Percentiles rank a stretch among this genome's conserved stretches.
These are phyloP conservation scores for Rhopalosiphum padi DNA, from an alignment of 1,140 invertebrate species.

Conservation along the genomic window DNA sequence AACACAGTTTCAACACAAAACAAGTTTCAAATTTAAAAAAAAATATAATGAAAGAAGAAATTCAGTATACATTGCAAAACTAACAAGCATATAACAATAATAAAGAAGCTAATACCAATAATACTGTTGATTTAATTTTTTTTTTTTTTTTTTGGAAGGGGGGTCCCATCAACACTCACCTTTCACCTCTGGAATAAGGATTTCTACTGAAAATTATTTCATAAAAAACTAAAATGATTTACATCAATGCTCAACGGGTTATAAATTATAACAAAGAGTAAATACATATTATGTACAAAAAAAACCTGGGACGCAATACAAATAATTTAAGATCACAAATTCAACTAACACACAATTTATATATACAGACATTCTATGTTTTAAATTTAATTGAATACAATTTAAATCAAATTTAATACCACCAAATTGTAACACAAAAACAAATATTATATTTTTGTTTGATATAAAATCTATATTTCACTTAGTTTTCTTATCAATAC, in stretches of 20 bases:
- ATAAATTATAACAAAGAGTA: neutral
- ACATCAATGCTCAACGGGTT: neutral
- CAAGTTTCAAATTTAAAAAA: neutral
- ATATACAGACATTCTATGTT: neutral
- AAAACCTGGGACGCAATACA: neutral
- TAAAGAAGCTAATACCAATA: neutral
- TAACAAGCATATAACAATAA: neutral
- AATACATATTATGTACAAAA: neutral
- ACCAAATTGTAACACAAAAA: neutral
- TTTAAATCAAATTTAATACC: neutral
- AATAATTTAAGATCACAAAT: neutral
- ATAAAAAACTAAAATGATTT: neutral
- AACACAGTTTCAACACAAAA: no score
- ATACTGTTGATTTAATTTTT: neutral
- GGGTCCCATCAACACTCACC: neutral
- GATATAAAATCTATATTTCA: neutral
- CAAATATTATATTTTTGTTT: neutral
- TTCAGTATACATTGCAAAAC: neutral
- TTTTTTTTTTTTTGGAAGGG: neutral
- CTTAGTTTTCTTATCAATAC: neutral
- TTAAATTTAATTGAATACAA: neutral
- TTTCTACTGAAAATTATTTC: neutral
- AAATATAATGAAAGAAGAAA: neutral
- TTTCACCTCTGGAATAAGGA: neutral
- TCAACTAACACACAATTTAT: neutral